These are phyloP conservation scores for Neolamprologus modestus DNA, from an alignment of 2,113 vertebrate species.

Conservation along the genomic window DNA sequence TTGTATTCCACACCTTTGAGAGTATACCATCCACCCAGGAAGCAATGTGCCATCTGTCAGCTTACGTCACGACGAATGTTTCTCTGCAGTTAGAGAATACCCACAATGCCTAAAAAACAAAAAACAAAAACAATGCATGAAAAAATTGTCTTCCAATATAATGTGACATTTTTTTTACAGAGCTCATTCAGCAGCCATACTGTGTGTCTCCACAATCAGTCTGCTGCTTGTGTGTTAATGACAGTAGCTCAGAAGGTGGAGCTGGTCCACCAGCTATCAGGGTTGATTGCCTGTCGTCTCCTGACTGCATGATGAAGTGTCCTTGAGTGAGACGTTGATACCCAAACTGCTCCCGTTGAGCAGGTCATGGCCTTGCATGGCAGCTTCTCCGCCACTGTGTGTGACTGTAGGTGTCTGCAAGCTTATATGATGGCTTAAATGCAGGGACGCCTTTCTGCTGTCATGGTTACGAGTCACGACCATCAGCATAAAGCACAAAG, in stretches of 20 bases:
- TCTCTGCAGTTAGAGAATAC: conserved; percentile 8
- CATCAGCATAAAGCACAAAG: not conserved
- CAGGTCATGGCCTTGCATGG: conserved; percentile 7
- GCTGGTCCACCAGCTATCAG: not conserved
- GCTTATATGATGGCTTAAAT: not conserved
- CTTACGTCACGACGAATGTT: conserved; percentile 32
- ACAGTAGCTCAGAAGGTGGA: not conserved
- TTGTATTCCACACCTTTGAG: not conserved
- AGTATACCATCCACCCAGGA: conserved; percentile 11
- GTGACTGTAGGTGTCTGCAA: not conserved
- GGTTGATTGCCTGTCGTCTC: not conserved
- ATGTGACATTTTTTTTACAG: not conserved
- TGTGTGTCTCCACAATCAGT: not conserved
- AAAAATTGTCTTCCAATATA: conserved; percentile 58
- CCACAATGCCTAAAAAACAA: conserved; percentile 45
- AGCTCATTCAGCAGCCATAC: not conserved
- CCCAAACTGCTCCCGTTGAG: not conserved
- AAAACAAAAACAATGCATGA: conserved; percentile 35
- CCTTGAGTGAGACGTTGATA: not conserved
- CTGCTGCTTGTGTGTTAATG: not conserved
- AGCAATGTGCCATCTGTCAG: conserved; percentile 25
- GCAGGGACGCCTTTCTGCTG: not conserved
- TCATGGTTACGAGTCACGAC: not conserved
- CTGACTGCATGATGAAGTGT: conserved; percentile 1
- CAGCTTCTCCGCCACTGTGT: not conserved